A percentile compares a stretch with the other conserved stretches of the same genome.
Conservation (phyloP, 2,888 invertebrate species). For the Polydrusus pterygomalis region DNA sequence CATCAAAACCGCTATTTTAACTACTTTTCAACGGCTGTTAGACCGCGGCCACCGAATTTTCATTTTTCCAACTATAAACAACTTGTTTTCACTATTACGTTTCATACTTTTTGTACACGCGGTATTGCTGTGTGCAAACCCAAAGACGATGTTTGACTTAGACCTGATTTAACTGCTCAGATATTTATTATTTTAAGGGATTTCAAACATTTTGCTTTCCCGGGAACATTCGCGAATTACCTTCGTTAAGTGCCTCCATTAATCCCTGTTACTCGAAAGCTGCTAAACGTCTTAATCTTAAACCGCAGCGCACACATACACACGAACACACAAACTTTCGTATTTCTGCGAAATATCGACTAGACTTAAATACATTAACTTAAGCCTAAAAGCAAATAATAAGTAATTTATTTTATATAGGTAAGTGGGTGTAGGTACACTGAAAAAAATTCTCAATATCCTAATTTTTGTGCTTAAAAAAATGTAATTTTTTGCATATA, state of each 20-base stretch:
- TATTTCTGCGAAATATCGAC: slow-evolving; percentile 18
- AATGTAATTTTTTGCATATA: too few species aligned
- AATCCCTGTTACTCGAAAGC: slow-evolving; percentile 26
- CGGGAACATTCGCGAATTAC: slow-evolving; percentile 19
- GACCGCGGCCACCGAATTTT: too few species aligned
- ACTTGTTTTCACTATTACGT: too few species aligned
- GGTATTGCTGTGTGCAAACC: background rate
- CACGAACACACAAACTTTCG: slow-evolving; percentile 18
- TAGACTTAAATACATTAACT: slow-evolving; percentile 20
- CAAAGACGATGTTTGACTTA: background rate
- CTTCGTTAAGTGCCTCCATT: slow-evolving; percentile 22
- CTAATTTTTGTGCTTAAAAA: too few species aligned
- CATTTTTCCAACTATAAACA: too few species aligned
- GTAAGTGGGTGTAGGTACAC: too few species aligned
- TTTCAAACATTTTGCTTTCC: slow-evolving; percentile 13
- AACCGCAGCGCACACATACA: slow-evolving; percentile 19
- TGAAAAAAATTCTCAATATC: too few species aligned
- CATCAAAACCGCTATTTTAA: too few species aligned
- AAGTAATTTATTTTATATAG: background rate
- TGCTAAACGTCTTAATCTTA: slow-evolving; percentile 27
- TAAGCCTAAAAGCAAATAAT: slow-evolving; percentile 8
- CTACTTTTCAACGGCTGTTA: too few species aligned
- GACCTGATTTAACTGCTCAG: slow-evolving; percentile 1
- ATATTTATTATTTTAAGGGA: slow-evolving; percentile 27
- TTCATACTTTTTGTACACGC: background rate